Base-by-base conservation (phyloP, 23 tunicate species). In the Halocynthia roretzi region DNA sequence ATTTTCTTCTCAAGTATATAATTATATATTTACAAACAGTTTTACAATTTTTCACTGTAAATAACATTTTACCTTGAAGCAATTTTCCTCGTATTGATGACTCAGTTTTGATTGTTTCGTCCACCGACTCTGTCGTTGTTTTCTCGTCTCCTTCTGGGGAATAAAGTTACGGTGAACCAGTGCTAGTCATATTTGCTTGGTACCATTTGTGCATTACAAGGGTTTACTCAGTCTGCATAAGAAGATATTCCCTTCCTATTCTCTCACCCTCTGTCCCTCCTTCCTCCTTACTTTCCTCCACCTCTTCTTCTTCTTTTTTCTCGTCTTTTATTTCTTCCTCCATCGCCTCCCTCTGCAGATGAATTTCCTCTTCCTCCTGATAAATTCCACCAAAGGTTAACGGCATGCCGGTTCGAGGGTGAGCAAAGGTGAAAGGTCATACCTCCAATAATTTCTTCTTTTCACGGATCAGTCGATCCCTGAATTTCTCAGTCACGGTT, bases 391-490 rank as follows among this genome's bases (percentile, higher is more conserved):
- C 17, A 60, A 18, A 60, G 64, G 64, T 1, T 60, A 60, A 60
- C 64, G 17, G 4, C 17, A 60, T 60, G 17, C 63, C 63, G 63
- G 63, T 0, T 58, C 17, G 63, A n/a, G 15, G 63, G 17, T 10
- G n/a, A 14, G 63, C 63, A 58, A 58, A 58, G 15, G n/a, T 58
- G n/a, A 58, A n/a, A 58, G 17, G 48, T 71, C 57, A 31, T 71
- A 84, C 96, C 88, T 89, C 71, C 5, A 89, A 67, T 20, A 82
- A 31, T 76, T 73, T 66, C 75, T 76, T 81, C 77, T 89, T 89
- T 52, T 83, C 88, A 14, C 71, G 61, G 5, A 89, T 80, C 76
- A 89, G 74, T 9, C 96, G 79, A 9, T 56, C 54, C 14, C 96
- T 76, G 56, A 56, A 89, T 56, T 80, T 63, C 66, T 61, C 68